Evolutionary conservation across 2,797 vertebrate genomes (phyloP).

Genomic region (Simalia tracyae): DNA sequence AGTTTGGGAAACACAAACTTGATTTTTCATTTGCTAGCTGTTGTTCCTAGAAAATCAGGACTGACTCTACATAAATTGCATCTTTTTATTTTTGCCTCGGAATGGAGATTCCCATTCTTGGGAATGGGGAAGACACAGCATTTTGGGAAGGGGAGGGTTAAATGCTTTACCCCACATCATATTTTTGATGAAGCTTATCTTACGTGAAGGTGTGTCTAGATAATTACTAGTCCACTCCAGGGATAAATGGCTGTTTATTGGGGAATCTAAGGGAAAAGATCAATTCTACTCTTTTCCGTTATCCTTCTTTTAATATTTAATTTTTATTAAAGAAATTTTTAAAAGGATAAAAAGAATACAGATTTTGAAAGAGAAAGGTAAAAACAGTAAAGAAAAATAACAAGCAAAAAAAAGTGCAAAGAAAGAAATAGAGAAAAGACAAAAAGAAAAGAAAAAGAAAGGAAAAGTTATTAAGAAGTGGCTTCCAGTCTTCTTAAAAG

Average conservation of each 20-base stretch:
- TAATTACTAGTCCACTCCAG: not conserved
- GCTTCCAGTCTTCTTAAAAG: not conserved
- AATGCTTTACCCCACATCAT: not conserved
- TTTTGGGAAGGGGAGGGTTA: not conserved
- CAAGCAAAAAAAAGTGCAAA: not conserved
- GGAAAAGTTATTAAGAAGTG: not conserved
- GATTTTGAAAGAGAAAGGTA: not conserved
- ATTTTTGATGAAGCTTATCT: not conserved
- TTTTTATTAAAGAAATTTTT: not conserved
- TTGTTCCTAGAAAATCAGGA: constrained; percentile 27
- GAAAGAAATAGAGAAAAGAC: not conserved
- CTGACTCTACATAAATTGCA: not conserved
- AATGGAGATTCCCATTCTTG: not conserved
- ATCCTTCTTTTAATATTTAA: not conserved
- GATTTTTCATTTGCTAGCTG: constrained; percentile 10
- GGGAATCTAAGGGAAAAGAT: not conserved
- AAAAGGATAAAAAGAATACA: not conserved
- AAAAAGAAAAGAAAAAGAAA: not conserved
- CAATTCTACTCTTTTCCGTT: not conserved
- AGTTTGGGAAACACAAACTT: not conserved
- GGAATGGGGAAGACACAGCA: not conserved
- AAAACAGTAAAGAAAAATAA: not conserved
- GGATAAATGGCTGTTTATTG: not conserved
- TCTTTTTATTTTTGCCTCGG: not conserved
- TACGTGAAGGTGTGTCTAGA: not conserved